Evolutionary conservation across 92 coral and sea anemone species (phyloP), one percentile per base, ranked within the genome.

Genomic region (Porites cylindrica): DNA sequence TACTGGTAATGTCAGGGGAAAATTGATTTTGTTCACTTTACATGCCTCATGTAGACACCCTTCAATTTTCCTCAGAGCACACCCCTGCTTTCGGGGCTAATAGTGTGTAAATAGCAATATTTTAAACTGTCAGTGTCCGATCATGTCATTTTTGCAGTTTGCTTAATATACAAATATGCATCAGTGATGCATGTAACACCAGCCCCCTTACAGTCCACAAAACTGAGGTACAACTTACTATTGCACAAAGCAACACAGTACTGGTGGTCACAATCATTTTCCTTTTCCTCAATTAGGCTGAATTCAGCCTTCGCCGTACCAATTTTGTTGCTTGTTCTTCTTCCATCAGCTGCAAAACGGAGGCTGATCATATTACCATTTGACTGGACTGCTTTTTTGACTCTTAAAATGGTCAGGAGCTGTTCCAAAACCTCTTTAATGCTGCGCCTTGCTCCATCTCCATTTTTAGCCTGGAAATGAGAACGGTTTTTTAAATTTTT

Each of bases 341-440:
- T 70, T 6, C 82, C 88, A 50, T 84, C 88, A 4, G 88, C 88
- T n/a, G 88, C 82, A 65, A 84, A 75, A 10, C 81, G 38, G 32
- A 84, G 82, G 23, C 76, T 84, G 2, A 76, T 0, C 1, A 62
- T 61, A 7, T 51, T 84, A 47, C 88, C 82, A 38, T 84, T 18
- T 38, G 50, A 10, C 51, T 84, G 51, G 24, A 64, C 21, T 11
- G 80, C 82, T 1, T 20, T 19, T 62, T 75, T 75, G 8, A 84
- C 72, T 7, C 75, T 65, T 4, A 60, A 0, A 6, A 64, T 51
- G 7, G 65, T 29, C 14, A 51, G 17, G 3, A 84, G 88, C 63
- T 84, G 64, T 4, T 21, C 21, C 2, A 51, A 52, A 2, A 84
- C 88, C 63, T 84, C 82, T 38, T 59, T 51, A n/a, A 84, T 75